Percentiles rank a stretch among this genome's conserved stretches.
Conservation (phyloP, 2,113 vertebrate genomes). For the Menura novaehollandiae region DNA sequence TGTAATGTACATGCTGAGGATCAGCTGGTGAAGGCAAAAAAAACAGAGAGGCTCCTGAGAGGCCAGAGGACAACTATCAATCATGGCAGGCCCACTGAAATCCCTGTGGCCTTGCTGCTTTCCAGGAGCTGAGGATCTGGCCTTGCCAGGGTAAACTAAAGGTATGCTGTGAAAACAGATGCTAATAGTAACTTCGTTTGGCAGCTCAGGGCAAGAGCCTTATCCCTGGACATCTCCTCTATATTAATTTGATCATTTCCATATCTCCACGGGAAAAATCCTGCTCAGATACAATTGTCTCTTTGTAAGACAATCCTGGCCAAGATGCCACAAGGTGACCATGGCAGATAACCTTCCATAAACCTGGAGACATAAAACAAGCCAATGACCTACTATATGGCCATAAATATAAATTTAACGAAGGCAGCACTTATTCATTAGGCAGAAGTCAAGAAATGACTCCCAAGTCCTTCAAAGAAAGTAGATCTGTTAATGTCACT, state of each 20-base stretch:
- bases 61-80: background rate
- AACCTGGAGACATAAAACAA: conserved; percentile 65
- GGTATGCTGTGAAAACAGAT: conserved; percentile 5
- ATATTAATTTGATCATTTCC: conserved; percentile 46
- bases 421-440: conserved; percentile 67
- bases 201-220: conserved; percentile 6
- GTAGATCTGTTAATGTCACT: conserved; percentile 55
- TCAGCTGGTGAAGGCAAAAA: background rate
- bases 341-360: conserved; percentile 62
- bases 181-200: conserved; percentile 29
- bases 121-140: background rate
- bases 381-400: conserved; percentile 57
- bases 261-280: conserved; percentile 13
- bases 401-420: conserved; percentile 69
- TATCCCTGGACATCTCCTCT: background rate
- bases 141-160: background rate
- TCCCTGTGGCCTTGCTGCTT: background rate
- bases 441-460: conserved; percentile 66
- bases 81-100: background rate
- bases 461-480: conserved; percentile 71
- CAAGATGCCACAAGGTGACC: conserved; percentile 60
- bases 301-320: background rate
- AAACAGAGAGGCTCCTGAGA: background rate
- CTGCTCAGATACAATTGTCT: conserved; percentile 20
- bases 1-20: background rate